Percentiles rank a stretch among this genome's conserved stretches.
These are phyloP conservation scores for Acropternis orthonyx DNA, from an alignment of 2,797 vertebrate genomes.

Conservation along the genomic window DNA sequence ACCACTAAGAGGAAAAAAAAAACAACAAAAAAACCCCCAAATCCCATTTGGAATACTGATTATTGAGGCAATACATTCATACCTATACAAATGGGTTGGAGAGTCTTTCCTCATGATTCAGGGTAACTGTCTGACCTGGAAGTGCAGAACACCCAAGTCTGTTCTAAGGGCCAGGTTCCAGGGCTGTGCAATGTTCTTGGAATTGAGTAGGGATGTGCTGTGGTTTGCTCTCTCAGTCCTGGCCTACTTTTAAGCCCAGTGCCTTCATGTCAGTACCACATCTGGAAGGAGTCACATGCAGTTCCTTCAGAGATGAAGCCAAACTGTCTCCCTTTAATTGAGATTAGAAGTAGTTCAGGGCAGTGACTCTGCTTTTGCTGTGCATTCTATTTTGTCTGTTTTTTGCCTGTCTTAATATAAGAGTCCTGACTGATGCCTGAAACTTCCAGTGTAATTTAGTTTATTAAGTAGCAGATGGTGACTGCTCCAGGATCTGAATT, in stretches of 20 bases:
- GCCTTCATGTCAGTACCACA: neutral
- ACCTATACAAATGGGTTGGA: neutral
- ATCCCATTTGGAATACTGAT: neutral
- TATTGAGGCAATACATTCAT: neutral
- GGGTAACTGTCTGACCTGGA: neutral
- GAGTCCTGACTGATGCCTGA: neutral
- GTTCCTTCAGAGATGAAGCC: neutral
- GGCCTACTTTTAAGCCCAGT: neutral
- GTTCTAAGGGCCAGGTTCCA: neutral
- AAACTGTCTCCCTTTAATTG: neutral
- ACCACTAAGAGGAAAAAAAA: neutral
- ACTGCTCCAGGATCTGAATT: neutral
- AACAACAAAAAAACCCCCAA: fast-evolving
- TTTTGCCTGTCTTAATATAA: neutral
- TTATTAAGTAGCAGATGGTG: neutral
- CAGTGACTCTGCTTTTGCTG: neutral
- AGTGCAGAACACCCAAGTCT: neutral
- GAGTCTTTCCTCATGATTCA: neutral
- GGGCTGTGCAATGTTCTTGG: neutral
- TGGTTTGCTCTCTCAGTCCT: neutral
- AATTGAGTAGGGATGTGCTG: neutral
- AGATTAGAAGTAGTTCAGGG: neutral
- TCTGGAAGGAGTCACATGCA: neutral
- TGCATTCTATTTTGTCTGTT: neutral
- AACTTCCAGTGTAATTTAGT: neutral